Conservation (phyloP, 2,113 vertebrate genomes). For the Baryphthengus martii region DNA sequence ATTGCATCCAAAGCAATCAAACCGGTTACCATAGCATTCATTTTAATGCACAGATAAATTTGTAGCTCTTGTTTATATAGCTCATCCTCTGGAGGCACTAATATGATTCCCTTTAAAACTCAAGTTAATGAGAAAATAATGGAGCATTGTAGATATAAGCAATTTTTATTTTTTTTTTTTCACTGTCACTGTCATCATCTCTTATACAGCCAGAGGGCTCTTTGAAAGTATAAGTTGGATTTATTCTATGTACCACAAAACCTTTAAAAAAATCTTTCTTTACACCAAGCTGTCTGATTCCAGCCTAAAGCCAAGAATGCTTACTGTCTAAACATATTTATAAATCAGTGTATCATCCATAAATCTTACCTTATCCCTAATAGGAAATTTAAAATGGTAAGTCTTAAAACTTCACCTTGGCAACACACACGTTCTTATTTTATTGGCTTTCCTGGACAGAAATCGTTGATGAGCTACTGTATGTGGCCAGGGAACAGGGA, state of each 20-base stretch:
- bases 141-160: slow-evolving; percentile 58
- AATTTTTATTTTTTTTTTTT: background rate
- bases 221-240: slow-evolving; percentile 56
- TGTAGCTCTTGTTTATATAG: slow-evolving; percentile 60
- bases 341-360: slow-evolving; percentile 35
- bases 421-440: background rate
- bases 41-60: slow-evolving; percentile 61
- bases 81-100: slow-evolving; percentile 52
- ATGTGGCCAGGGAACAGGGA: slow-evolving; percentile 12
- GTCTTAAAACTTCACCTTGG: slow-evolving; percentile 56
- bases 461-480: slow-evolving; percentile 15
- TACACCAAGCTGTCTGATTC: slow-evolving; percentile 22
- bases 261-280: slow-evolving; percentile 53
- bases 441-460: slow-evolving; percentile 47
- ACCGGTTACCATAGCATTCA: slow-evolving; percentile 64
- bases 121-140: slow-evolving; percentile 69
- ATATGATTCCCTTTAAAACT: slow-evolving; percentile 68
- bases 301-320: slow-evolving; percentile 20
- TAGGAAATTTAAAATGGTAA: slow-evolving; percentile 40
- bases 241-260: slow-evolving; percentile 52
- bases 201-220: slow-evolving; percentile 47
- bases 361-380: slow-evolving; percentile 44
- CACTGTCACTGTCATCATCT: slow-evolving; percentile 43
- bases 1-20: slow-evolving; percentile 50
- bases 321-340: slow-evolving; percentile 49